Percentiles rank a stretch among this genome's conserved stretches.
These are phyloP conservation scores for Nymphalis io DNA, from an alignment of 1,140 invertebrate species.

Conservation along the genomic window DNA sequence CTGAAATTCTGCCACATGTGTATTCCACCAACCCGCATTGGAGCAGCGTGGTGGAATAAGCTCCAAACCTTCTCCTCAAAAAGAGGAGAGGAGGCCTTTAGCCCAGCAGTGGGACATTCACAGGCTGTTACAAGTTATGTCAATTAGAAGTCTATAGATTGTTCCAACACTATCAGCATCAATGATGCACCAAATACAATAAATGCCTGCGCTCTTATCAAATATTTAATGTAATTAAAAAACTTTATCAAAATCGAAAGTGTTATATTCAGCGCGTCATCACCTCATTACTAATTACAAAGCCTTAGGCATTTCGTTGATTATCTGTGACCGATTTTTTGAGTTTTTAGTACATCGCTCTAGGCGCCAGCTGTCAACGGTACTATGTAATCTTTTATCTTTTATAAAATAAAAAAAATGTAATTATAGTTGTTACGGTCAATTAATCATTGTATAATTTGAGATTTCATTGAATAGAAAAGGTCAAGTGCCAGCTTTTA, in stretches of 20 bases:
- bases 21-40: too few relatives aligned
- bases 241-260: background rate
- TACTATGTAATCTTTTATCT: slow-evolving; percentile 44
- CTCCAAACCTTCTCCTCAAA: too few relatives aligned
- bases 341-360: slow-evolving; percentile 51
- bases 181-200: background rate
- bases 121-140: too few relatives aligned
- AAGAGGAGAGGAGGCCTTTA: too few relatives aligned
- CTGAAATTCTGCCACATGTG: too few relatives aligned
- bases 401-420: slow-evolving; percentile 49
- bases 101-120: too few relatives aligned
- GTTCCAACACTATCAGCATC: background rate
- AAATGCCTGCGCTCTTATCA: too few relatives aligned
- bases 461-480: slow-evolving; percentile 52
- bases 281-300: slow-evolving; percentile 23
- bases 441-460: slow-evolving; percentile 61
- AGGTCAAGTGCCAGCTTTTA: slow-evolving; percentile 35
- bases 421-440: slow-evolving; percentile 55
- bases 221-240: background rate
- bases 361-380: slow-evolving; percentile 52
- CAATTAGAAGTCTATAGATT: too few relatives aligned
- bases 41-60: too few relatives aligned
- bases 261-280: slow-evolving; percentile 5
- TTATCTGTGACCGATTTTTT: slow-evolving; percentile 42
- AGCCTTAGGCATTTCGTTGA: slow-evolving; percentile 34